Evolutionary conservation across 2,888 invertebrate genomes (phyloP).

Genomic region (Lepas anatifera): DNA sequence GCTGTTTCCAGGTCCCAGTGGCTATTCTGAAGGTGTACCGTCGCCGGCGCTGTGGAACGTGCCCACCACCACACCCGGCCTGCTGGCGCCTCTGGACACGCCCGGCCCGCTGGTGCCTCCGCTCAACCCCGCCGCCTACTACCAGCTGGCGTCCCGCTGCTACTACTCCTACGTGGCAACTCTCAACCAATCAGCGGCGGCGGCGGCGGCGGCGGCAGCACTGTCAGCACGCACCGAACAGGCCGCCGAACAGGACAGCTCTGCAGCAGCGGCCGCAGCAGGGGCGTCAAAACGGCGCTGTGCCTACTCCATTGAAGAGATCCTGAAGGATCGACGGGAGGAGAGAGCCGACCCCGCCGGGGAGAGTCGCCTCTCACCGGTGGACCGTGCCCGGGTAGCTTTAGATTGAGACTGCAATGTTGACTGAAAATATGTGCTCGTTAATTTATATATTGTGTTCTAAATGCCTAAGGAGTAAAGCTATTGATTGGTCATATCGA

Average conservation of each 20-base stretch:
- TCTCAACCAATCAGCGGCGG: not conserved
- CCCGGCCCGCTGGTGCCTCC: not conserved
- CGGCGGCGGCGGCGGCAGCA: not conserved
- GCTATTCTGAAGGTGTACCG: not conserved
- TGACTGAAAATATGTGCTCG: too few species aligned
- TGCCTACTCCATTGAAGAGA: slow-evolving; percentile 1
- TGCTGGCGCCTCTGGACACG: not conserved
- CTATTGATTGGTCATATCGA: too few species aligned
- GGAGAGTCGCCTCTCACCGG: too few species aligned
- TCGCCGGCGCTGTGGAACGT: not conserved
- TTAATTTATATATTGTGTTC: too few species aligned
- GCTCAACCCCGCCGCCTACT: not conserved
- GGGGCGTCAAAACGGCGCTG: not conserved
- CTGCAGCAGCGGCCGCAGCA: not conserved
- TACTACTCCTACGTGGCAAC: slow-evolving; percentile 3
- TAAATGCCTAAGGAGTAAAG: too few species aligned
- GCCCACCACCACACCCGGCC: not conserved
- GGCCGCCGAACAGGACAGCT: too few species aligned
- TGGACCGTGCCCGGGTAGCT: too few species aligned
- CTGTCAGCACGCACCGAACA: not conserved
- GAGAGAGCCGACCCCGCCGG: too few species aligned
- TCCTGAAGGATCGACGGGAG: not conserved
- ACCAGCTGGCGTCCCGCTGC: slow-evolving; percentile 4
- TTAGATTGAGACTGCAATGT: too few species aligned
- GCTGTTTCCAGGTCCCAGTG: slow-evolving; percentile 3